Percentiles rank a stretch among this genome's conserved stretches.
Conservation (phyloP, 2,888 invertebrate genomes). For the Hypsopygia costalis region DNA sequence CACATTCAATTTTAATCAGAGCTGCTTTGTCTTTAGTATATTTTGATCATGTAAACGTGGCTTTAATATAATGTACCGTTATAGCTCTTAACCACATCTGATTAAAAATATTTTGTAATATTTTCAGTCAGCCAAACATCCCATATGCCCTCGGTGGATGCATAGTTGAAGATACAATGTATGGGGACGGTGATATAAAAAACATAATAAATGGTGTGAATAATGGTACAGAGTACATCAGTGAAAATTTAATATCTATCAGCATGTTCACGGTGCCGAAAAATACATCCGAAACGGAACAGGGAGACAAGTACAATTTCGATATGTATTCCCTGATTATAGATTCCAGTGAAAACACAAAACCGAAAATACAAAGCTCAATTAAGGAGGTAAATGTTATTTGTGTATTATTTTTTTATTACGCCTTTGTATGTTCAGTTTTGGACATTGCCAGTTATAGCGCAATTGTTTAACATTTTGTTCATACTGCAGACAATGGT, state of each 20-base stretch:
- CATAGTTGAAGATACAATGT: conserved; percentile 59
- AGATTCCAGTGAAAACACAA: conserved; percentile 55
- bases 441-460: no score
- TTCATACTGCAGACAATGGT: no score
- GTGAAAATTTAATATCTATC: conserved; percentile 58
- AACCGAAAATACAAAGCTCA: conserved; percentile 47
- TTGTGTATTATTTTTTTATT: no score
- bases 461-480: no score
- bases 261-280: conserved; percentile 61
- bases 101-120: not conserved
- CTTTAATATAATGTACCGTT: no score
- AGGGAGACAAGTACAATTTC: conserved; percentile 41
- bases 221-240: conserved; percentile 40
- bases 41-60: no score
- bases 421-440: no score
- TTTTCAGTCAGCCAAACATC: conserved; percentile 61
- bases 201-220: conserved; percentile 45
- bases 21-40: no score
- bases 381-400: conserved; percentile 50
- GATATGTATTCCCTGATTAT: conserved; percentile 63
- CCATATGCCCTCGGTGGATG: conserved; percentile 73
- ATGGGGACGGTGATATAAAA: conserved; percentile 39
- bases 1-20: no score
- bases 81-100: no score
- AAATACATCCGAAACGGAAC: conserved; percentile 17